These are phyloP conservation scores for Microctonus hyperodae DNA, from an alignment of 2,888 invertebrate species.

Conservation along the genomic window DNA sequence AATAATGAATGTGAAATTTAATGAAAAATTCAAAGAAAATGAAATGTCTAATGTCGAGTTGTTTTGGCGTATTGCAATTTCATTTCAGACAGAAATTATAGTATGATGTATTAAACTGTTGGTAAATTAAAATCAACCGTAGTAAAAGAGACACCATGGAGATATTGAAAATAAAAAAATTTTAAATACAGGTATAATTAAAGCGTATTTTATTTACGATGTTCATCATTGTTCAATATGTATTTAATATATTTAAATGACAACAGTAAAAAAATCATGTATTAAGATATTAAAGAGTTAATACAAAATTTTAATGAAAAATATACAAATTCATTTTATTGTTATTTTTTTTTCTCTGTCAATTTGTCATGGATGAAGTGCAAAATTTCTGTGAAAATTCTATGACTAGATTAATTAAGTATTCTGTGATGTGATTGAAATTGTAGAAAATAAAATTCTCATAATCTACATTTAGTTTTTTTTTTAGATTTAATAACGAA, in stretches of 20 bases:
- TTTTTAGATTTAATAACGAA: neutral
- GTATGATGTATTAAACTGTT: constrained; percentile 3
- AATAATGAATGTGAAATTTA: constrained; percentile 11
- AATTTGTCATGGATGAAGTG: constrained; percentile 3
- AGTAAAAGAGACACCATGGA: neutral
- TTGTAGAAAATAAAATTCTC: constrained; percentile 6
- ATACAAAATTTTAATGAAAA: constrained; percentile 32
- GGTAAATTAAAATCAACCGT: neutral
- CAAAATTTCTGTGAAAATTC: constrained; percentile 6
- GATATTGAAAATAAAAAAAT: no score
- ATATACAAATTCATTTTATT: constrained; percentile 28
- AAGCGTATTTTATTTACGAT: no score
- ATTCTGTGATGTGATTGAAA: neutral
- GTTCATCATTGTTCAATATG: neutral
- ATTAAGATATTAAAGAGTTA: constrained; percentile 12
- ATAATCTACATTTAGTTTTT: neutral
- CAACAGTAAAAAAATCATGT: neutral
- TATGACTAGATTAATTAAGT: constrained; percentile 30
- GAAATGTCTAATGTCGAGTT: neutral
- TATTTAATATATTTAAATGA: constrained; percentile 14
- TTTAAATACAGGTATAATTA: no score
- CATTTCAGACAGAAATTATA: neutral
- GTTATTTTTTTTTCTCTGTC: constrained; percentile 9
- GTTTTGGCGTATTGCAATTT: neutral
- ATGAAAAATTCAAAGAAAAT: constrained; percentile 11